phyloP scores from a whole-genome alignment of 1,140 invertebrate species.

The Drosophila bifasciata region DNA sequence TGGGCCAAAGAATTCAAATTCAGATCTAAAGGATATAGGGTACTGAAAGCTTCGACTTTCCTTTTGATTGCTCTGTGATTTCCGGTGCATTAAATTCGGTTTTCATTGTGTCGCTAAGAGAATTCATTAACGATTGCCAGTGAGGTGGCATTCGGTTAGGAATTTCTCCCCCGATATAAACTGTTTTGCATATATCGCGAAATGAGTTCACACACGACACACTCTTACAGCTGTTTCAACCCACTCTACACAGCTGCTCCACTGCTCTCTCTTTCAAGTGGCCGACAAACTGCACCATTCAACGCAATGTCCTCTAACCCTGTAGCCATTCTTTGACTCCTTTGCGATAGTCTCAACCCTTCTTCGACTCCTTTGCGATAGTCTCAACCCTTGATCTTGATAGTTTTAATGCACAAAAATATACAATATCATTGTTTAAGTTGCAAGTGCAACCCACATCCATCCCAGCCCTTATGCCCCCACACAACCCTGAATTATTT shows the following conservation, averaged over 20 bases:
- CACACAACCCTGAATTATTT: too few species aligned
- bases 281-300: conserved; percentile 21
- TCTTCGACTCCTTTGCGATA: not conserved
- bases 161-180: not conserved
- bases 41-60: conserved; percentile 18
- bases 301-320: not conserved
- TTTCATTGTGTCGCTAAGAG: conserved; percentile 35
- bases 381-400: too few species aligned
- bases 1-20: too few species aligned
- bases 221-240: too few species aligned
- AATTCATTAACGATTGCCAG: conserved; percentile 48
- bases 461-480: too few species aligned
- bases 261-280: conserved; percentile 12
- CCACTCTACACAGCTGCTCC: too few species aligned
- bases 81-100: conserved; percentile 44
- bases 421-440: too few species aligned
- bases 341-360: not conserved
- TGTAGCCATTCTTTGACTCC: not conserved
- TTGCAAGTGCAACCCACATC: too few species aligned
- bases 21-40: not conserved
- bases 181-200: conserved; percentile 41
- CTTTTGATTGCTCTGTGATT: conserved; percentile 40
- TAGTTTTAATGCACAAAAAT: too few species aligned
- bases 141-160: conserved; percentile 16
- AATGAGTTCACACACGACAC: not conserved